Conservation (phyloP, 92 coral and sea anemone genomes). For the Porites evermanni region DNA sequence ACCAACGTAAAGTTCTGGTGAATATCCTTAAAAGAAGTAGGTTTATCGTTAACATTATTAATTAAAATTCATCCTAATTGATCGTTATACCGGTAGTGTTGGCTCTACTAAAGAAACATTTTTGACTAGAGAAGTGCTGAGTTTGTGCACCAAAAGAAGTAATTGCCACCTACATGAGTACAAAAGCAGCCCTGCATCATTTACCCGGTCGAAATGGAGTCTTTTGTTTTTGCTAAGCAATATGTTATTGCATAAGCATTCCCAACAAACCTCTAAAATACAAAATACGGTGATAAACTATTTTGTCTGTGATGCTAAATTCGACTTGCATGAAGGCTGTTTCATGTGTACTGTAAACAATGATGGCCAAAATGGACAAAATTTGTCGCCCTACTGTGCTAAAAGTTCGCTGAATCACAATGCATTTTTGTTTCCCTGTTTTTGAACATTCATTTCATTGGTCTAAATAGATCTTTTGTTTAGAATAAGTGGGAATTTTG, state of each 20-base stretch:
- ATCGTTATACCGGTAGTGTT: conserved; percentile 1
- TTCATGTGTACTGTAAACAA: not conserved
- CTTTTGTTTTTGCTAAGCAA: not conserved
- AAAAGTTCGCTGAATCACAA: not conserved
- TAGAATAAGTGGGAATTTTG: no score
- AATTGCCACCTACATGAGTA: not conserved
- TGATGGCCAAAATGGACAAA: not conserved
- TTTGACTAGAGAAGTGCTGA: not conserved
- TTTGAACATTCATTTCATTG: no score
- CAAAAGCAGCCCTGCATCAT: not conserved
- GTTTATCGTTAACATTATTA: conserved; percentile 1
- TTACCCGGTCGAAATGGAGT: not conserved
- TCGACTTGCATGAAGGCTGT: conserved; percentile 6
- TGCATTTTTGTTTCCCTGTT: not conserved
- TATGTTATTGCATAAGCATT: conserved; percentile 5
- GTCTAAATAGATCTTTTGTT: no score
- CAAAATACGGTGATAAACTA: not conserved
- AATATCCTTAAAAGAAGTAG: not conserved
- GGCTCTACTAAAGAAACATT: not conserved
- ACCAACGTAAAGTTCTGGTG: conserved; percentile 6
- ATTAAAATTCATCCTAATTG: conserved; percentile 3
- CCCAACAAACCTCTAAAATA: not conserved
- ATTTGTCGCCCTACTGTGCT: not conserved
- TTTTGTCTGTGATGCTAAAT: conserved; percentile 4
- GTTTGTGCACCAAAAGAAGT: not conserved